Conservation (phyloP, 2,797 vertebrate species). For the Lutra lutra region DNA sequence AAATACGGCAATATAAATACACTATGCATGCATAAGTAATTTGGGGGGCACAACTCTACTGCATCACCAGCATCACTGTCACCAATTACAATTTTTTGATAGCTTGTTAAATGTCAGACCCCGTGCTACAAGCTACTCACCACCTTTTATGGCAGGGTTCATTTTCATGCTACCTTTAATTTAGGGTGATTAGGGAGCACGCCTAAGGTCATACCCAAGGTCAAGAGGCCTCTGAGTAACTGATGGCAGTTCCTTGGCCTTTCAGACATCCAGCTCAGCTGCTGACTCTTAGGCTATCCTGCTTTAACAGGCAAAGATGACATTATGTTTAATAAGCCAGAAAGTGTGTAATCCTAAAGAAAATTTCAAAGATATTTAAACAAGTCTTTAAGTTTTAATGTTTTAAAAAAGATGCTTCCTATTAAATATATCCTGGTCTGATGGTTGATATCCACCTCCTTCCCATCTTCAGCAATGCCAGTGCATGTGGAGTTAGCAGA, state of each 20-base stretch:
- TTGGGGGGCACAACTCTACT: not conserved
- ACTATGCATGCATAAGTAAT: not conserved
- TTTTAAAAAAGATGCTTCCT: not conserved
- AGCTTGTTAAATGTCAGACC: not conserved
- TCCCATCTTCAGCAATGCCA: not conserved
- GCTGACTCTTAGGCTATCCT: not conserved
- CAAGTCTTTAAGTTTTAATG: not conserved
- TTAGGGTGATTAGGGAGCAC: not conserved
- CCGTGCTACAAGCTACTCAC: not conserved
- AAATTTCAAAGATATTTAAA: not conserved
- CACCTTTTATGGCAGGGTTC: not conserved
- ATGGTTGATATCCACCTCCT: accelerated
- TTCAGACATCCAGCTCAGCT: not conserved
- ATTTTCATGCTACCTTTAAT: not conserved
- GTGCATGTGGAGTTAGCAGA: not conserved
- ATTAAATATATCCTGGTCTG: not conserved
- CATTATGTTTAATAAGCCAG: not conserved
- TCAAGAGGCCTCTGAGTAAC: not conserved
- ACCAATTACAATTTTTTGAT: accelerated
- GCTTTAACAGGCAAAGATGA: not conserved
- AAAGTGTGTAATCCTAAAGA: not conserved
- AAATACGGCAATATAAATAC: too few species aligned
- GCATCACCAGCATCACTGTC: accelerated
- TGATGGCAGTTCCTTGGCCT: not conserved
- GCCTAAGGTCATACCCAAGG: not conserved